These are phyloP conservation scores for Lasioglossum villosulum DNA, from an alignment of 2,888 invertebrate genomes.

Conservation along the genomic window DNA sequence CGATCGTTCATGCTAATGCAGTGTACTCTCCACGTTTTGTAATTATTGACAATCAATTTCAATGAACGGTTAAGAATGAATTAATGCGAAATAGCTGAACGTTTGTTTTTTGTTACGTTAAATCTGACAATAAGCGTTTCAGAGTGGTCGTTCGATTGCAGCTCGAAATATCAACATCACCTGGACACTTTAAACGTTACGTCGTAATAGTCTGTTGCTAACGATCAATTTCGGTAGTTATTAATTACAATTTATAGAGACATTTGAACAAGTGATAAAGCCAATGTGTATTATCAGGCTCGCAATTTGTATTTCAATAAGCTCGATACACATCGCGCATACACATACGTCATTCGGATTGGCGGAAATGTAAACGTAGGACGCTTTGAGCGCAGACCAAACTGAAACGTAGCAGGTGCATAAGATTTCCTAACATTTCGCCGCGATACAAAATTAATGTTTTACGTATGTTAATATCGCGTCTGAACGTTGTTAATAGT, in stretches of 20 bases:
- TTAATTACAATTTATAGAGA: not conserved
- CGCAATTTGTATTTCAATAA: not conserved
- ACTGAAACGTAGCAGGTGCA: not conserved
- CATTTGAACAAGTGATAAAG: not conserved
- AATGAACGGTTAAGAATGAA: no score
- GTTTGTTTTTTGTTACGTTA: not conserved
- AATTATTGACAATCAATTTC: no score
- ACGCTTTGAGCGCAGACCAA: not conserved
- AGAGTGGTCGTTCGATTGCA: not conserved
- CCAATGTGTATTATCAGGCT: not conserved
- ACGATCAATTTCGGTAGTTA: not conserved
- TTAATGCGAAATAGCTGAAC: not conserved
- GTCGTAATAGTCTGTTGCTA: not conserved
- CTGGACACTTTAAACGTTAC: not conserved
- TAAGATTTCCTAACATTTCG: not conserved
- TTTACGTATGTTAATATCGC: not conserved
- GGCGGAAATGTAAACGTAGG: not conserved
- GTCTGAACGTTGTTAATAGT: not conserved
- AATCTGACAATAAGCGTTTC: not conserved
- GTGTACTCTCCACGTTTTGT: no score
- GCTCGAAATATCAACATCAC: not conserved
- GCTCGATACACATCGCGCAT: not conserved
- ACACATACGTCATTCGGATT: not conserved
- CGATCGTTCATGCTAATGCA: no score
- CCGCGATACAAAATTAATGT: not conserved